These are phyloP conservation scores for Sthenelais limicola DNA, from an alignment of 2,888 invertebrate genomes.

Conservation along the genomic window DNA sequence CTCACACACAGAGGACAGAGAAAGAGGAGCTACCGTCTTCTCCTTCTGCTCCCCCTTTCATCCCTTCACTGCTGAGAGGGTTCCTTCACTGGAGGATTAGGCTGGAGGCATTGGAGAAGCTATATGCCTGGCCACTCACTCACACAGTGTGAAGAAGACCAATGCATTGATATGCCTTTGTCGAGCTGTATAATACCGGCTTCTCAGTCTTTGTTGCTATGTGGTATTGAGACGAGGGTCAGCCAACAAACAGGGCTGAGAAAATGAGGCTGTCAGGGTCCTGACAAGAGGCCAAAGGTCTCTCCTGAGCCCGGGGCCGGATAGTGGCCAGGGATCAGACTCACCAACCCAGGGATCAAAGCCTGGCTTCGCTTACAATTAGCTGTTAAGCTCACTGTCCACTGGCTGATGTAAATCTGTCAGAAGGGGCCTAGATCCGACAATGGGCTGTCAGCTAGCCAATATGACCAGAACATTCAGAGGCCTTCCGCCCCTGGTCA, in stretches of 20 bases:
- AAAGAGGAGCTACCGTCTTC: constrained; percentile 11
- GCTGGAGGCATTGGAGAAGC: not conserved
- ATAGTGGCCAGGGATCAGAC: constrained; percentile 35
- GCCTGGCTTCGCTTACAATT: constrained; percentile 23
- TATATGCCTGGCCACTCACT: not conserved
- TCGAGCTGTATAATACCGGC: constrained; percentile 6
- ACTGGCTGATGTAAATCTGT: constrained; percentile 37
- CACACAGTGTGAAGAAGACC: not conserved
- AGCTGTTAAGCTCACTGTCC: constrained; percentile 38
- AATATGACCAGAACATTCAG: not conserved
- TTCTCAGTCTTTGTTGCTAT: not conserved
- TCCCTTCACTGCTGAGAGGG: not conserved
- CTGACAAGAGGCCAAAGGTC: constrained; percentile 34
- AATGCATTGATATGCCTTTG: not conserved
- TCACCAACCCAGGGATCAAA: constrained; percentile 19
- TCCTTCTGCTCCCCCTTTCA: not conserved
- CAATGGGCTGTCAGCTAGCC: constrained; percentile 22
- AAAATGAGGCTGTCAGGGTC: constrained; percentile 35
- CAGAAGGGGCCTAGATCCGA: constrained; percentile 4
- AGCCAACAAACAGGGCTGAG: constrained; percentile 26
- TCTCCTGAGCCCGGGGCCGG: constrained; percentile 25
- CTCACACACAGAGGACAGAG: constrained; percentile 7
- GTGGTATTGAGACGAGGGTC: not conserved
- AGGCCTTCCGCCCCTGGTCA: constrained; percentile 25
- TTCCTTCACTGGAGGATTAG: not conserved